Conservation (phyloP, 2,888 invertebrate species). For the Octonoba sinensis region DNA sequence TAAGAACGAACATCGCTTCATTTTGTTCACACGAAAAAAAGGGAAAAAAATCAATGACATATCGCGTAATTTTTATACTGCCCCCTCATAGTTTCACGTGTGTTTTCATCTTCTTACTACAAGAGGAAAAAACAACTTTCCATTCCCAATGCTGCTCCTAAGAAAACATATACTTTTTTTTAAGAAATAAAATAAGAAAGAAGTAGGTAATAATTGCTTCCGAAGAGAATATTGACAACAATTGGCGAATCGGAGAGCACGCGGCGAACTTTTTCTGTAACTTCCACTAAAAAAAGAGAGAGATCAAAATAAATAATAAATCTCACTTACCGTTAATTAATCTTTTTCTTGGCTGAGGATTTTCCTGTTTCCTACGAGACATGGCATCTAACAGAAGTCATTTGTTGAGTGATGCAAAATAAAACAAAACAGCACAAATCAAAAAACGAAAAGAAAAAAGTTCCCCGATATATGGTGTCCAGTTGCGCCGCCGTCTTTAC, state of each 20-base stretch:
- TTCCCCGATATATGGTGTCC: conserved; percentile 30
- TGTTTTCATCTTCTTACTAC: not conserved
- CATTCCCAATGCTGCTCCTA: too few relatives aligned
- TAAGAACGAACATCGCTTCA: too few relatives aligned
- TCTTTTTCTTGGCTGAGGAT: conserved; percentile 72
- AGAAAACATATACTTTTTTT: too few relatives aligned
- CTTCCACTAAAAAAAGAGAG: too few relatives aligned
- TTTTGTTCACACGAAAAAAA: not conserved
- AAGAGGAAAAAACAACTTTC: not conserved
- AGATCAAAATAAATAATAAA: conserved; percentile 7
- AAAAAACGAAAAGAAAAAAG: conserved; percentile 40
- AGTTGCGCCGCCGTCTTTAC: conserved; percentile 45
- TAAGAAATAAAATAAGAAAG: too few relatives aligned
- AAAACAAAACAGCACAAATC: conserved; percentile 46
- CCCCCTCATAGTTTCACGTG: conserved; percentile 40
- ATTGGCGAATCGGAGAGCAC: too few relatives aligned
- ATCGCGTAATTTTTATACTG: conserved; percentile 30
- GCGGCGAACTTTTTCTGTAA: too few relatives aligned
- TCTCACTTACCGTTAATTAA: conserved; percentile 70
- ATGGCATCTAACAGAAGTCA: conserved; percentile 64
- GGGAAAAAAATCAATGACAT: too few relatives aligned
- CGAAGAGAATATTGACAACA: too few relatives aligned
- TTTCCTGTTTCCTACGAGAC: conserved; percentile 72
- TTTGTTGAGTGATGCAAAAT: conserved; percentile 28
- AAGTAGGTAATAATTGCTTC: too few relatives aligned